phyloP scores from a whole-genome alignment of 1,140 invertebrate genomes.

The Neomicropteryx cornuta region DNA sequence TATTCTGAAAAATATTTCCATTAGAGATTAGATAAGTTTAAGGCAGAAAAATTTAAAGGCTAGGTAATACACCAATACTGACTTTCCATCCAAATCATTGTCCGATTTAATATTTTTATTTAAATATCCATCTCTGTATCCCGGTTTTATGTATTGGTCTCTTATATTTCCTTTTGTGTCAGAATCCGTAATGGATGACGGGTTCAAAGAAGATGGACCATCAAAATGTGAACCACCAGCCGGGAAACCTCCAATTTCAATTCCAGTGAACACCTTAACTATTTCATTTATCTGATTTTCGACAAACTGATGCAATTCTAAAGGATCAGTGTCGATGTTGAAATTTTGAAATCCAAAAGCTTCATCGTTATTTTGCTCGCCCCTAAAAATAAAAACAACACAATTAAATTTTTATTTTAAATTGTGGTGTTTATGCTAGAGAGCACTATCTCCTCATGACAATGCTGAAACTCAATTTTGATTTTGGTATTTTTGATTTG shows the following conservation, averaged over 20 bases:
- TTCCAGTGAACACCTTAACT: too few relatives aligned
- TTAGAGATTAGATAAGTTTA: constrained; percentile 6
- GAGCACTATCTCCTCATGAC: too few relatives aligned
- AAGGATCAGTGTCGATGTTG: constrained; percentile 17
- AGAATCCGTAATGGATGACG: too few relatives aligned
- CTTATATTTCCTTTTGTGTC: constrained; percentile 19
- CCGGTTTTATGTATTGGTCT: constrained; percentile 34
- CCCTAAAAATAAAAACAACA: too few relatives aligned
- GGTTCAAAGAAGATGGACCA: constrained; percentile 13
- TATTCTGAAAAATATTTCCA: constrained; percentile 22
- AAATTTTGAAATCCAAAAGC: constrained; percentile 10
- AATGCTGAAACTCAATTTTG: too few relatives aligned
- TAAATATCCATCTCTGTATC: constrained; percentile 18
- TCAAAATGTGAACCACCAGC: constrained; percentile 19
- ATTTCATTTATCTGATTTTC: too few relatives aligned
- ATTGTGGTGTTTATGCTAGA: too few relatives aligned
- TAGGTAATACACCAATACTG: constrained; percentile 13
- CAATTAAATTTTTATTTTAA: too few relatives aligned
- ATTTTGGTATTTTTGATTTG: too few relatives aligned
- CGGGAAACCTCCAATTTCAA: constrained; percentile 17
- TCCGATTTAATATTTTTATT: constrained; percentile 23
- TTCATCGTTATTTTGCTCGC: too few relatives aligned
- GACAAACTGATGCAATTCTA: constrained; percentile 24
- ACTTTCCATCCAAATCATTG: constrained; percentile 41
- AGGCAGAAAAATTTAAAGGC: constrained; percentile 6